Percentiles rank a stretch among this genome's conserved stretches.
Evolutionary conservation across 2,888 invertebrate genomes (phyloP).

Genomic region (Panopea generosa): DNA sequence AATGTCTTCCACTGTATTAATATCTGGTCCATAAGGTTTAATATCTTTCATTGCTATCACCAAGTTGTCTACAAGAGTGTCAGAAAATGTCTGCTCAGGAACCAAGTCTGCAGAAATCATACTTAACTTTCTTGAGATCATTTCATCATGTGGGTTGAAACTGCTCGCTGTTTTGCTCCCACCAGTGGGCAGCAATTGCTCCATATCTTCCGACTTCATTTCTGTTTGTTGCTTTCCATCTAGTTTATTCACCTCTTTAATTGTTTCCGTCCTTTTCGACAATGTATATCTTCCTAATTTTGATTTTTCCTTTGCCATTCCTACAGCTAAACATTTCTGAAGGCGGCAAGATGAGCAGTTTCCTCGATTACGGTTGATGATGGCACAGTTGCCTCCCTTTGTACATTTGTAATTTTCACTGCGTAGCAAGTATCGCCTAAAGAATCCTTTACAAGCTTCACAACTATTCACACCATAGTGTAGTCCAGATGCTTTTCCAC

Average conservation of each 20-base stretch:
- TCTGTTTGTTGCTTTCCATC: conserved; percentile 23
- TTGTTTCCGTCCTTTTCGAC: conserved; percentile 52
- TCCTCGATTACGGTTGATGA: conserved; percentile 45
- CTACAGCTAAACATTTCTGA: conserved; percentile 47
- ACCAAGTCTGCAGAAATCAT: background rate
- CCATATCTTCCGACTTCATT: background rate
- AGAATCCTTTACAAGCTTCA: conserved; percentile 64
- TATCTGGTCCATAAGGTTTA: conserved; percentile 46
- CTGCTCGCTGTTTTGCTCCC: background rate
- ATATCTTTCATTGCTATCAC: conserved; percentile 46
- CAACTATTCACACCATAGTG: conserved; percentile 62
- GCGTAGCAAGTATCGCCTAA: conserved; percentile 48
- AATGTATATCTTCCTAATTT: conserved; percentile 58
- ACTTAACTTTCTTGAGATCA: background rate
- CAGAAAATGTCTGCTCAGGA: conserved; percentile 8
- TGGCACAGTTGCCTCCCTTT: conserved; percentile 45
- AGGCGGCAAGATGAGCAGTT: conserved; percentile 60
- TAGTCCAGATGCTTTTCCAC: conserved; percentile 50
- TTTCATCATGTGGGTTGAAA: background rate
- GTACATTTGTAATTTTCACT: conserved; percentile 53
- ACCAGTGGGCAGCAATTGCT: background rate
- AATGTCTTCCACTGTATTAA: conserved; percentile 37
- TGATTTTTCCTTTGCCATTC: conserved; percentile 58
- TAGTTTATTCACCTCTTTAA: conserved; percentile 49
- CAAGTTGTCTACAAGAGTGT: conserved; percentile 25